A percentile compares a stretch with the other conserved stretches of the same genome.
These are phyloP conservation scores for Miniopterus natalensis DNA, from an alignment of 2,113 vertebrate genomes.

Conservation along the genomic window DNA sequence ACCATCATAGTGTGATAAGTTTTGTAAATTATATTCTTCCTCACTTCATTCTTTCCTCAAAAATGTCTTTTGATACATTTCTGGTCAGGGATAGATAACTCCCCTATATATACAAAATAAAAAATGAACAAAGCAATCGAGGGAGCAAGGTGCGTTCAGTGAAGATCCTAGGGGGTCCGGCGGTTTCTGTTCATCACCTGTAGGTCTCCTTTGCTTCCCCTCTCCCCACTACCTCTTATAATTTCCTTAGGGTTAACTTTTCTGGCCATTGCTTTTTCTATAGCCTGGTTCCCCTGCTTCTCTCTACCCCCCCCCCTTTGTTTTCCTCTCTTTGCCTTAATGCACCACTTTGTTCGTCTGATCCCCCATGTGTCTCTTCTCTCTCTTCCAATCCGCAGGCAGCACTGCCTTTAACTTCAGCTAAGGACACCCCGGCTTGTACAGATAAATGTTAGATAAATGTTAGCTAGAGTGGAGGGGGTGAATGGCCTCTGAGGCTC, in stretches of 20 bases:
- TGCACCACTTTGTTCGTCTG: neutral
- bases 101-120: neutral
- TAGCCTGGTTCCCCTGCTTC: neutral
- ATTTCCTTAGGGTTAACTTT: neutral
- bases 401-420: neutral
- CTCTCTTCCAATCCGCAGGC: neutral
- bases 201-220: neutral
- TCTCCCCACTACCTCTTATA: neutral
- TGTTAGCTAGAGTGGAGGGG: neutral
- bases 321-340: neutral
- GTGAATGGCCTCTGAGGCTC: neutral
- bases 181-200: neutral
- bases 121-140: neutral
- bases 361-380: neutral
- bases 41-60: neutral
- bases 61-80: constrained; percentile 5
- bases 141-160: neutral
- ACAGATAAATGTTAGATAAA: neutral
- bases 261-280: neutral
- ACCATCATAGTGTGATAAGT: neutral
- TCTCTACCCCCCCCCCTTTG: neutral
- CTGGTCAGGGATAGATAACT: neutral
- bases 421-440: neutral
- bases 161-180: neutral
- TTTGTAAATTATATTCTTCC: neutral